A percentile compares a stretch with the other conserved stretches of the same genome.
Evolutionary conservation across 2,113 vertebrate genomes (phyloP).

Genomic region (Chionomys nivalis): DNA sequence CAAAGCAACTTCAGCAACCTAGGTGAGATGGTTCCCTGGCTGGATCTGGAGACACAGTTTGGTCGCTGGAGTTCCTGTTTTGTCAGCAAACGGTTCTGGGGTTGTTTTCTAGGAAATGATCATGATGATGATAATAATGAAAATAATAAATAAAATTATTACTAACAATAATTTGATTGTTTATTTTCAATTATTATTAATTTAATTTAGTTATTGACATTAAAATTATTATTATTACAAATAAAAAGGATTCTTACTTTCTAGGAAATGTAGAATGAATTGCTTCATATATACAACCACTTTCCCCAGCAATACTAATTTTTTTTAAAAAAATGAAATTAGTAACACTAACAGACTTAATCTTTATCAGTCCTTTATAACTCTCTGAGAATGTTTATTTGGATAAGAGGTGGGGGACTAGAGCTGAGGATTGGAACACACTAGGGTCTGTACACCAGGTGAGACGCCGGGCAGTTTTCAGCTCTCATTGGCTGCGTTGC

Average conservation of each 20-base stretch:
- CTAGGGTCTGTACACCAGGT: too few relatives aligned
- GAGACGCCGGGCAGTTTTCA: background rate
- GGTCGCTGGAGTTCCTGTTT: too few relatives aligned
- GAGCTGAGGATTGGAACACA: background rate
- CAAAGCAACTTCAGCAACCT: background rate
- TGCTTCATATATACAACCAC: background rate
- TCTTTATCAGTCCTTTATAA: background rate
- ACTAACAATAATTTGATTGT: too few relatives aligned
- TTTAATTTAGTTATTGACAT: too few relatives aligned
- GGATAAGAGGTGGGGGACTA: background rate
- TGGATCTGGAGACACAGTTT: too few relatives aligned
- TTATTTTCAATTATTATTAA: too few relatives aligned
- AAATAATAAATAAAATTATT: too few relatives aligned
- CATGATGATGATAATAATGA: background rate
- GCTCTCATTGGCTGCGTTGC: background rate
- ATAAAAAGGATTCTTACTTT: background rate
- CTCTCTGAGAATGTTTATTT: background rate
- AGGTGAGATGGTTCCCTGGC: background rate
- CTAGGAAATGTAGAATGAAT: background rate
- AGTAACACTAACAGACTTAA: background rate
- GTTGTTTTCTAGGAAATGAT: background rate
- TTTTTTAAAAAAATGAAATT: background rate
- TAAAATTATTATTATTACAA: background rate
- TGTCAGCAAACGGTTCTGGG: too few relatives aligned
- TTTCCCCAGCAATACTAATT: constrained; percentile 7